Base-by-base conservation (phyloP, 35 echinoderm and acorn worm species). In the Nesometra sesokonis region DNA sequence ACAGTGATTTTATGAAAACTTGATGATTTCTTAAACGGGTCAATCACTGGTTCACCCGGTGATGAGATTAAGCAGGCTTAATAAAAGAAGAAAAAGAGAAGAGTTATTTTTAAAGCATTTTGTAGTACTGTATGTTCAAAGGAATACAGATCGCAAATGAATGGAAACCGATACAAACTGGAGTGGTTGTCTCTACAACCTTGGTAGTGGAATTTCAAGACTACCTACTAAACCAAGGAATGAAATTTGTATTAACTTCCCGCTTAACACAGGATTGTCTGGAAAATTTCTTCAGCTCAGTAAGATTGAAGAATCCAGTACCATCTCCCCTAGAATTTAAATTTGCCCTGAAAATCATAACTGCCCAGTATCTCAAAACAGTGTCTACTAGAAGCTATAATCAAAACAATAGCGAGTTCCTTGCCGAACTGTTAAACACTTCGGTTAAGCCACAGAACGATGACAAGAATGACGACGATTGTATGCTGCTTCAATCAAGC, bases 111-210 rank as follows among this genome's bases (percentile, higher is more conserved):
- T 93, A 46, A 36, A 78, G n/a, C 19, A 78, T 84, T 86, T 85
- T 77, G 86, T 32, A 32, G 17, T n/a, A n/a, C n/a, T n/a, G n/a
- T 80, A 37, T 88, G 33, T 93, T 88, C 82, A 93, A 88, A 29
- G 34, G 86, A 32, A 17, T 93, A 34, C 67, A 84, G 23, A 57
- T 88, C 39, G 82, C 47, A 34, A 89, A 93, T 47, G 33, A 37
- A 32, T 86, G 91, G 87, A 93, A 93, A 34, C 91, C 91, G 83
- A 79, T 88, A 17, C 91, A 93, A 89, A 89, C 83, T 17, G 87
- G 84, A 32, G 82, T 93, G 1, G 79, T 92, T 37, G 35, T 88
- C 32, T 81, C 39, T 19, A 79, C 86, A 5, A 67, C 77, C 5
- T 89, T 87, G 35, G 78, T 93, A 27, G 36, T 89, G 19, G 34